Evolutionary conservation across 2,888 invertebrate genomes (phyloP), one percentile per base, ranked within the genome.

Genomic region (Macrosiphum euphorbiae): DNA sequence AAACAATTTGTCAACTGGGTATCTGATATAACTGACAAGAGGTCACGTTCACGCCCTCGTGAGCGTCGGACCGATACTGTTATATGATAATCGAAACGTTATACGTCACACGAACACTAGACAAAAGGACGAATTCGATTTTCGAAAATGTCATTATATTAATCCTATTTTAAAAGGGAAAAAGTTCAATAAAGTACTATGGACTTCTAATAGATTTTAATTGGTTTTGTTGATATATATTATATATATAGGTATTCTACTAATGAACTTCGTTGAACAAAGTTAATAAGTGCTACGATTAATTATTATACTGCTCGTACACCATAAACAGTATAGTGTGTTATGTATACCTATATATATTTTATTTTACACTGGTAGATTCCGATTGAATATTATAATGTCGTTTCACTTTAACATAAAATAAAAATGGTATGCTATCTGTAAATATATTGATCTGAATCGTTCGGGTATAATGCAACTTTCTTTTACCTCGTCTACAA

Each of bases 91-190:
- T 88, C 10, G 52, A 88, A 88, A 88, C 35, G 89, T 90, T 47
- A 61, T 47, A 61, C 89, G 47, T 67, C 20, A 24, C 47, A 67
- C n/a, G 24, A 90, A 90, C 24, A 24, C 20, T 4, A 20, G 61
- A 90, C 90, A 67, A 67, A 90, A 58, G 47, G 47, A 67, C 3
- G 47, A 90, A 90, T 67, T 67, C 61, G 44, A 47, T 90, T 90
- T 47, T n/a, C n/a, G 24, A n/a, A 67, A 90, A 90, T n/a, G 61
- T n/a, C 61, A 47, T 90, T 67, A 90, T n/a, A 90, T 47, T 61
- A 11, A 61, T 90, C 47, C 61, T 67, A 5, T 67, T 90, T 90
- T n/a, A 67, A 90, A 90, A 20, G 10, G 20, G n/a, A 90, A 90
- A 61, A 61, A 47, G 24, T 90, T n/a, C 35, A 88, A 88, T 52